These are phyloP conservation scores for Synergus itoensis DNA, from an alignment of 2,888 invertebrate genomes.

Conservation along the genomic window DNA sequence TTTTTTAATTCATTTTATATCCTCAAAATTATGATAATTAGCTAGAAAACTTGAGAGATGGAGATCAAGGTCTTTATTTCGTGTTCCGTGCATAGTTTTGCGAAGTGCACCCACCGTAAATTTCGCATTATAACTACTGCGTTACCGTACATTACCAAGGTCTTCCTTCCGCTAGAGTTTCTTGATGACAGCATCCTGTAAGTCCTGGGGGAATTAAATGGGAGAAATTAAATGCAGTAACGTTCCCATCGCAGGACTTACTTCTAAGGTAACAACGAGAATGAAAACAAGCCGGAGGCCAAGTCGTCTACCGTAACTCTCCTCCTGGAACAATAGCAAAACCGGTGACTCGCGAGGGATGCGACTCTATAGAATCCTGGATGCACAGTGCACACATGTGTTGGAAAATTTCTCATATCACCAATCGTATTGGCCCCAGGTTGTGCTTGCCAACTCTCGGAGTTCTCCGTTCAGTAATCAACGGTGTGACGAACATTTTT, in stretches of 20 bases:
- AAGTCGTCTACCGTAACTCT: constrained; percentile 25
- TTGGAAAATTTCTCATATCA: not conserved
- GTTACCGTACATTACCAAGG: constrained; percentile 52
- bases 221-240: constrained; percentile 57
- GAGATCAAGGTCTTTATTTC: not conserved
- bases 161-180: constrained; percentile 55
- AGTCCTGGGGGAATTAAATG: constrained; percentile 56
- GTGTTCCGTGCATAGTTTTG: constrained; percentile 15
- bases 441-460: not conserved
- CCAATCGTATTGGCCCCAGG: not conserved
- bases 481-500: constrained; percentile 5
- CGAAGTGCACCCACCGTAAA: constrained; percentile 40
- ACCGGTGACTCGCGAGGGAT: constrained; percentile 12
- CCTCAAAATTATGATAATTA: not conserved
- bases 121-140: constrained; percentile 48
- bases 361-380: constrained; percentile 21
- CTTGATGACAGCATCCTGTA: constrained; percentile 54
- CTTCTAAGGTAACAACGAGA: constrained; percentile 22
- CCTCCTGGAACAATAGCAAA: constrained; percentile 15
- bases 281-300: constrained; percentile 37
- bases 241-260: constrained; percentile 22
- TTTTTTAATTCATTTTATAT: no score
- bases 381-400: not conserved
- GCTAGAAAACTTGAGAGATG: not conserved
- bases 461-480: not conserved